Evolutionary conservation across 2,888 invertebrate species (phyloP).

Genomic region (Elmis aenea): DNA sequence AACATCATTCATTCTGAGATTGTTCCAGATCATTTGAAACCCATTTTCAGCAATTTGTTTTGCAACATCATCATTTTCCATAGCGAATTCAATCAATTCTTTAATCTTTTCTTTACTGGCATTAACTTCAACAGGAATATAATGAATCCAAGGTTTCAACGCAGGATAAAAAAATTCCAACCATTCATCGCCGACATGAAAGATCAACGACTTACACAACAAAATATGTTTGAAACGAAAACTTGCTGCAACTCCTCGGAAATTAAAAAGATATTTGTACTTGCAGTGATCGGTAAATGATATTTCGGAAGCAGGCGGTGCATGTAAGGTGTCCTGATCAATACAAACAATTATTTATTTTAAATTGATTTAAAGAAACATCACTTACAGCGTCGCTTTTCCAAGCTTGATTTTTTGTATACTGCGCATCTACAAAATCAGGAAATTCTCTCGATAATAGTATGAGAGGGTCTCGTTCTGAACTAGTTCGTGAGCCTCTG

Average conservation of each 20-base stretch:
- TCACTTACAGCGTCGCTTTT: slow-evolving; percentile 73
- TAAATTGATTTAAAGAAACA: too few relatives aligned
- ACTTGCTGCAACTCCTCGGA: slow-evolving; percentile 94
- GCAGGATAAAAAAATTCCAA: slow-evolving; percentile 89
- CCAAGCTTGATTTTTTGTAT: slow-evolving; percentile 99
- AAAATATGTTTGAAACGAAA: slow-evolving; percentile 95
- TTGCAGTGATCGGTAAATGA: slow-evolving; percentile 88
- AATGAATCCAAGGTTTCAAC: slow-evolving; percentile 93
- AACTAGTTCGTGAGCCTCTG: slow-evolving; percentile 89
- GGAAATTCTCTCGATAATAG: slow-evolving; percentile 71
- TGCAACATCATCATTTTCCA: slow-evolving; percentile 67
- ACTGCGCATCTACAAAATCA: slow-evolving; percentile 82
- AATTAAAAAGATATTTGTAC: slow-evolving; percentile 93
- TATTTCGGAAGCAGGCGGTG: slow-evolving; percentile 79
- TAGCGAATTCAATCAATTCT: slow-evolving; percentile 69
- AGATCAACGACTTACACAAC: slow-evolving; percentile 85
- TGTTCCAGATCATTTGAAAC: slow-evolving; percentile 74
- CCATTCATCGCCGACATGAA: slow-evolving; percentile 94
- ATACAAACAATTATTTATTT: too few relatives aligned
- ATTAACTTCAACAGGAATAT: slow-evolving; percentile 71
- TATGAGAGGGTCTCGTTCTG: slow-evolving; percentile 84
- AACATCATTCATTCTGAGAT: slow-evolving; percentile 76
- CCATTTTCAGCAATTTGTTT: slow-evolving; percentile 78
- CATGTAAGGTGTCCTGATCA: slow-evolving; percentile 77
- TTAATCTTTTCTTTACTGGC: slow-evolving; percentile 65